Evolutionary conservation across 1,140 invertebrate genomes (phyloP).

Genomic region (Luehdorfia chinensis): DNA sequence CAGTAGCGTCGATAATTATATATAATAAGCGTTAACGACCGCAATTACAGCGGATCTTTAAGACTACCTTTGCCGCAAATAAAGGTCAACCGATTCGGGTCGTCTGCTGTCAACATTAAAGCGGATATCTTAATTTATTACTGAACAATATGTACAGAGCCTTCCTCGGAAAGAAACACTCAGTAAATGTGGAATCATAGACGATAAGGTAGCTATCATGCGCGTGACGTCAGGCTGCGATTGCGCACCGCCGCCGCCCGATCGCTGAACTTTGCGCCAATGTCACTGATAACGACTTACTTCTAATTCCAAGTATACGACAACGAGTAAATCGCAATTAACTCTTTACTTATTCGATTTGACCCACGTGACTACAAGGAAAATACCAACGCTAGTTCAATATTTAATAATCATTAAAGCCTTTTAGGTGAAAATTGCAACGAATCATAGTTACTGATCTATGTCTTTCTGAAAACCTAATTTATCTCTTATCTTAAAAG

Average conservation of each 20-base stretch:
- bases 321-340: not conserved
- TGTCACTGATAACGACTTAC: constrained; percentile 56
- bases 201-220: constrained; percentile 47
- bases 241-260: constrained; percentile 28
- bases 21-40: not conserved
- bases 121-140: constrained; percentile 8
- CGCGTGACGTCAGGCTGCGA: constrained; percentile 51
- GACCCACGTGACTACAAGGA: not conserved
- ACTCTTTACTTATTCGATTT: not conserved
- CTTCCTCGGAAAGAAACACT: constrained; percentile 35
- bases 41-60: constrained; percentile 2
- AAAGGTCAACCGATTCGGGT: constrained; percentile 5
- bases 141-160: constrained; percentile 17
- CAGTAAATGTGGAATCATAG: constrained; percentile 34
- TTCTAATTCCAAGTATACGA: constrained; percentile 33
- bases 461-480: no score
- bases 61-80: constrained; percentile 4
- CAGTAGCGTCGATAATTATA: constrained; percentile 2
- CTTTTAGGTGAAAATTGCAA: no score
- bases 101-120: not conserved
- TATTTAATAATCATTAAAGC: no score
- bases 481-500: no score
- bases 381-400: not conserved
- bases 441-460: no score
- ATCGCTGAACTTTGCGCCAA: constrained; percentile 59